phyloP scores from a whole-genome alignment of 2,888 invertebrate species.

The Dicranocentrus wangi region DNA sequence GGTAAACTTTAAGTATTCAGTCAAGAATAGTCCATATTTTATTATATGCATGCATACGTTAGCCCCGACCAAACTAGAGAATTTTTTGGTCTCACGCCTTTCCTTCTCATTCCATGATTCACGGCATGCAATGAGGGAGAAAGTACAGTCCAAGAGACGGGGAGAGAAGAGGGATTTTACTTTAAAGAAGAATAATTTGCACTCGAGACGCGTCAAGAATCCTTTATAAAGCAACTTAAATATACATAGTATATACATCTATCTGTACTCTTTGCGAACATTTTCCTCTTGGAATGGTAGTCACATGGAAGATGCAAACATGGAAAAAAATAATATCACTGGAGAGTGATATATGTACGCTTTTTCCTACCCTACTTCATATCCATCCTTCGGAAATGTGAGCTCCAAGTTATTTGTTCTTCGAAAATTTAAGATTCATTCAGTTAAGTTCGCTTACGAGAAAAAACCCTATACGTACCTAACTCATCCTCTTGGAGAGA shows the following conservation, averaged over 20 bases:
- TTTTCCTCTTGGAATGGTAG: neutral
- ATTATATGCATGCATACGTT: slow-evolving; percentile 27
- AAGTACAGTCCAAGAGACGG: slow-evolving; percentile 8
- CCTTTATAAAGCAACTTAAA: slow-evolving; percentile 24
- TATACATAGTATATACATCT: slow-evolving; percentile 1
- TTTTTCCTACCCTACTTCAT: neutral
- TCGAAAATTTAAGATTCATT: slow-evolving; percentile 19
- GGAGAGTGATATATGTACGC: slow-evolving; percentile 3
- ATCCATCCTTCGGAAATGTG: slow-evolving; percentile 24
- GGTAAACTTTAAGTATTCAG: slow-evolving; percentile 23
- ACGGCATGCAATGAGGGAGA: slow-evolving; percentile 14
- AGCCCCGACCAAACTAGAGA: neutral
- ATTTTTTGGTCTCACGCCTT: slow-evolving; percentile 2
- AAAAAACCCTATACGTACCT: neutral
- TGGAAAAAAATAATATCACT: neutral
- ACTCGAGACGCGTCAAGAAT: slow-evolving; percentile 48
- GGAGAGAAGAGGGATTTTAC: slow-evolving; percentile 41
- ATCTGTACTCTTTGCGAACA: neutral
- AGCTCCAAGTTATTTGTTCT: slow-evolving; percentile 24
- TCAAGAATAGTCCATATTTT: slow-evolving; percentile 26
- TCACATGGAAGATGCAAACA: slow-evolving; percentile 20
- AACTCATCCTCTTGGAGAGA: neutral
- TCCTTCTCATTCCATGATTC: slow-evolving; percentile 29
- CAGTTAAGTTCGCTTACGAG: slow-evolving; percentile 1
- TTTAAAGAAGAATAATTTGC: slow-evolving; percentile 56